Percentiles rank a stretch among this genome's conserved stretches.
phyloP scores from a whole-genome alignment of 1,140 invertebrate genomes.

The Xylocopa sonorina region DNA sequence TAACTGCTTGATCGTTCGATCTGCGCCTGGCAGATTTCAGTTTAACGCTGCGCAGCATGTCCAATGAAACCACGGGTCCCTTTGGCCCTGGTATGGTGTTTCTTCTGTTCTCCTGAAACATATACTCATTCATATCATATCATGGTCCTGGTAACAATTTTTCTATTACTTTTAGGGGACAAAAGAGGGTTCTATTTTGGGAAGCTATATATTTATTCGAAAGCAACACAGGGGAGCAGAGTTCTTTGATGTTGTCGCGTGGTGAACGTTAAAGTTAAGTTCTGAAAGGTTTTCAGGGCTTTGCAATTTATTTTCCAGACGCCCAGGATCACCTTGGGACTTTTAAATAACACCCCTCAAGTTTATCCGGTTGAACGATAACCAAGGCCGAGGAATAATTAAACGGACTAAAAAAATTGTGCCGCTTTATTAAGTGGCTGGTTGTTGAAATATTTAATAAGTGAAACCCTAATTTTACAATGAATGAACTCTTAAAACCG shows the following conservation, averaged over 20 bases:
- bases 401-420: slow-evolving; percentile 15
- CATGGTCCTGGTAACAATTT: too few species aligned
- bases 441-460: neutral
- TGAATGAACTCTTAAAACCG: too few species aligned
- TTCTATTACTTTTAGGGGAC: too few species aligned
- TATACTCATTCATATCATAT: neutral
- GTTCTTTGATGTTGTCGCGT: too few species aligned
- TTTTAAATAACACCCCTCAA: slow-evolving; percentile 23
- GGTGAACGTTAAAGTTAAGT: neutral
- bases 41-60: slow-evolving; percentile 77
- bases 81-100: slow-evolving; percentile 53
- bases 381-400: slow-evolving; percentile 25
- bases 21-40: slow-evolving; percentile 70
- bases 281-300: neutral
- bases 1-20: slow-evolving; percentile 47
- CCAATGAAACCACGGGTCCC: slow-evolving; percentile 70
- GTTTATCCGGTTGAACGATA: slow-evolving; percentile 10
- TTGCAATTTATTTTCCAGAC: neutral
- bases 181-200: too few species aligned
- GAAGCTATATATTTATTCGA: too few species aligned
- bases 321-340: neutral
- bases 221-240: too few species aligned
- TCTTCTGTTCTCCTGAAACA: slow-evolving; percentile 68
- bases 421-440: neutral
- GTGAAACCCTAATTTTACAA: neutral